Base-by-base conservation (phyloP, 2,888 invertebrate species). In the Oligia strigilis region DNA sequence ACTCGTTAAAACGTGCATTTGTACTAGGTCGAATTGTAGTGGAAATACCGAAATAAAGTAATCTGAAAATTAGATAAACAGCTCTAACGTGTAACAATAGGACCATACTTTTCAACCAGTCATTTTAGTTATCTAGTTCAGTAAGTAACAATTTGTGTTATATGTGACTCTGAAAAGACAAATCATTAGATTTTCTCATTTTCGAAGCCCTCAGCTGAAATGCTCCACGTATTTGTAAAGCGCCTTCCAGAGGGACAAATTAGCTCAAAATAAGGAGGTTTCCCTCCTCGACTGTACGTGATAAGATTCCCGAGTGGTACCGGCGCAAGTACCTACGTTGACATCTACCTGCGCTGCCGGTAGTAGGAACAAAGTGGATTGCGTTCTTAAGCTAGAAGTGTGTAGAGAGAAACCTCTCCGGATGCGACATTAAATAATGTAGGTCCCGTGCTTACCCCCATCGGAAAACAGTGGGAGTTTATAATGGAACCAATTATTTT, bases 251-350 rank as follows among this genome's bases (percentile, higher is more conserved):
- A 8, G 72, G 65, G 78, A 81, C 65, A 82, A 73, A 85, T 82
- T 78, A 85, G 77, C 72, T 73, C 70, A 40, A 78, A 85, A 78
- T 84, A 78, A 73, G 78, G 65, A 81, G 72, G 75, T 67, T 40
- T 74, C 19, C 60, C 66, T 62, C 62, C n/a, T 73, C 11, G 11
- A 60, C 19, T 14, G 17, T 70, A 76, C 84, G 82, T 82, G 84
- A 71, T 23, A 46, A 67, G 70, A 75, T 64, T 86, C 52, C 14
- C 11, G 52, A 82, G 60, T 40, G 52, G 17, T 55, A 6, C 52
- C 19, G 40, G 55, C 36, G 72, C 58, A 13, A 77, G 79, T 77
- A 72, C 40, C n/a, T 58, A 49, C 29, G 72, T 64, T 66, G 49
- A 77, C 75, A 75, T 71, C 23, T 62, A 62, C 77, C 66, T 29